Conservation (phyloP, 92 coral and sea anemone genomes). For the Nematostella vectensis region DNA sequence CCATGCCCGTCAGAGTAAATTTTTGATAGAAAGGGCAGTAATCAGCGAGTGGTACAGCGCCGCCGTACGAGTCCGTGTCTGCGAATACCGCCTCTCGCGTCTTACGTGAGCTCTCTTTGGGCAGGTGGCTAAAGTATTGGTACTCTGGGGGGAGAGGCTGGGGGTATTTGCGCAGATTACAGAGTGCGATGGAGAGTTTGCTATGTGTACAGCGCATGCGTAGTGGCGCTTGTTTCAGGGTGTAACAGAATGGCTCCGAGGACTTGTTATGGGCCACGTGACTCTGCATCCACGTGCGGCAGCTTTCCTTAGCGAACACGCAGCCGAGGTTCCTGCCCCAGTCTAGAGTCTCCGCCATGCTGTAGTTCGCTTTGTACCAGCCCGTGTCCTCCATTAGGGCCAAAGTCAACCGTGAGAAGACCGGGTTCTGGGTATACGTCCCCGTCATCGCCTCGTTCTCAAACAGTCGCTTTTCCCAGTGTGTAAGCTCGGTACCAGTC, state of each 20-base stretch:
- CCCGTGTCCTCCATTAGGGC: conserved; percentile 99
- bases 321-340: conserved; percentile 94
- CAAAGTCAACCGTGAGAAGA: conserved; percentile 80
- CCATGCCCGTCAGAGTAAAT: conserved; percentile 73
- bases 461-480: conserved; percentile 96
- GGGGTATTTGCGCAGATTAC: conserved; percentile 75
- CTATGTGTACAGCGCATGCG: conserved; percentile 98
- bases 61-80: conserved; percentile 82
- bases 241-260: conserved; percentile 79
- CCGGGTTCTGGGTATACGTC: conserved; percentile 97
- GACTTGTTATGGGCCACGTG: conserved; percentile 41
- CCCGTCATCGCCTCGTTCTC: conserved; percentile 99
- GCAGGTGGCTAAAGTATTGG: conserved; percentile 86
- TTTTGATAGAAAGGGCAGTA: conserved; percentile 96
- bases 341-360: conserved; percentile 83
- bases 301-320: conserved; percentile 78
- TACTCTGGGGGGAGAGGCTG: conserved; percentile 58
- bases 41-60: conserved; percentile 92
- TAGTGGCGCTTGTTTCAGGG: conserved; percentile 74
- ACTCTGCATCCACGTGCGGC: conserved; percentile 94
- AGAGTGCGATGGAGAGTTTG: conserved; percentile 80
- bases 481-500: conserved; percentile 84
- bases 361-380: conserved; percentile 90
- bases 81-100: conserved; percentile 34
- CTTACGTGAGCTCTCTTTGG: conserved; percentile 16